Evolutionary conservation across 23 tunicate species (phyloP).

Genomic region (Corella eumyota): DNA sequence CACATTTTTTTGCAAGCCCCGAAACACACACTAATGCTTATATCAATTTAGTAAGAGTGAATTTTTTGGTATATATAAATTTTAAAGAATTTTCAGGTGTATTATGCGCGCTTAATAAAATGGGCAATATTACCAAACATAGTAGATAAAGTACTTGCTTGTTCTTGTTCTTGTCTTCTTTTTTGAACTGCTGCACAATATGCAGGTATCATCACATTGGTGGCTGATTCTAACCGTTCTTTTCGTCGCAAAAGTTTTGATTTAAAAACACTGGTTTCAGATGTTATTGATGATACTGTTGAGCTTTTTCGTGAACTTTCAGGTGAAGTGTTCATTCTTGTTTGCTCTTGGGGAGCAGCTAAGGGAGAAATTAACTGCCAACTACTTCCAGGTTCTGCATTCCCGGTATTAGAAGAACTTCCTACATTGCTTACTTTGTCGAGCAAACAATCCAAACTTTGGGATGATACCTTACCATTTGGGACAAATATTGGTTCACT

Average conservation of each 20-base stretch:
- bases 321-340: neutral
- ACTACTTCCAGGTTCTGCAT: slow-evolving; percentile 8
- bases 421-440: neutral
- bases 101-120: slow-evolving; percentile 4
- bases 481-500: neutral
- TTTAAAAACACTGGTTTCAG: neutral
- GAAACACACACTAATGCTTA: too few species aligned
- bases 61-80: too few species aligned
- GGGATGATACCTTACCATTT: neutral
- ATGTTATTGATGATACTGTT: neutral
- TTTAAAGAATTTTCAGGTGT: too few species aligned
- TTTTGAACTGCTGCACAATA: slow-evolving; percentile 5
- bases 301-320: slow-evolving; percentile 18
- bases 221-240: slow-evolving; percentile 4
- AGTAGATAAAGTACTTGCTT: slow-evolving; percentile 9
- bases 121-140: slow-evolving; percentile 15
- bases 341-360: neutral
- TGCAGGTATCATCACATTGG: slow-evolving; percentile 6
- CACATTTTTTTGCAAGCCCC: too few species aligned
- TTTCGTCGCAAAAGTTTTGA: slow-evolving; percentile 3
- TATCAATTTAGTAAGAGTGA: too few species aligned
- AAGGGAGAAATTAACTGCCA: slow-evolving; percentile 6
- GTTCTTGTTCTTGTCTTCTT: neutral
- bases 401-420: neutral
- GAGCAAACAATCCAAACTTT: neutral